Evolutionary conservation across 1,140 invertebrate genomes (phyloP), one percentile per base, ranked within the genome.

Genomic region (Bombus terrestris): DNA sequence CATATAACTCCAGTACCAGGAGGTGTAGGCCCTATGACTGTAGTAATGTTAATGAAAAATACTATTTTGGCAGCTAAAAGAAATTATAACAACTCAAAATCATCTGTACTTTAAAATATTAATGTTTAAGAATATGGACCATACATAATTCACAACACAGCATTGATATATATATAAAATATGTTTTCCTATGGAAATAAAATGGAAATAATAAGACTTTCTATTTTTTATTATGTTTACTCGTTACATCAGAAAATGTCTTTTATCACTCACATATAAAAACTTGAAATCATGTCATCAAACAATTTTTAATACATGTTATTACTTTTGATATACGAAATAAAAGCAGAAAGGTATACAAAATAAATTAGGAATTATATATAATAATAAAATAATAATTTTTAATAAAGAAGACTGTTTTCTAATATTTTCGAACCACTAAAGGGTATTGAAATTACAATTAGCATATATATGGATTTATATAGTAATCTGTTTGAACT

Each of bases 11-110:
- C 98, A 15, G 98, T 98, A 3, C 98, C 98, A 13, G 98, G 98
- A 25, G 98, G 98, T 25, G 98, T 98, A 39, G 98, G 98, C 1
- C 98, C 98, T 2, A 98, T 98, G 97, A 98, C 98, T 10, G 98
- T 98, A 0, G 97, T 97, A 2, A 98, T 98, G 98, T 94, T 98
- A 15, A 98, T 98, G 97, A 96, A 96, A 81, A 98, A 98, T 92
- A 98, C 98, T 0, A 95, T 98, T 37, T 95, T 96, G 88, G 97
- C 97, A 2, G 97, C 97, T 64, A 87, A 87, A 47, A 83, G 47
- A 13, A 90, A 88, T 57, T 66, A 78, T 41, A 88, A 92, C 78
- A 81, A 88, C 5, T 53, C n/a, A 8, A 87, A 80, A n/a, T 59
- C 71, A 1, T 77, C 22, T 15, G 18, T 64, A 22, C 18, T 89